Conservation (phyloP, 2,888 invertebrate genomes). For the Allolobophora icterica region DNA sequence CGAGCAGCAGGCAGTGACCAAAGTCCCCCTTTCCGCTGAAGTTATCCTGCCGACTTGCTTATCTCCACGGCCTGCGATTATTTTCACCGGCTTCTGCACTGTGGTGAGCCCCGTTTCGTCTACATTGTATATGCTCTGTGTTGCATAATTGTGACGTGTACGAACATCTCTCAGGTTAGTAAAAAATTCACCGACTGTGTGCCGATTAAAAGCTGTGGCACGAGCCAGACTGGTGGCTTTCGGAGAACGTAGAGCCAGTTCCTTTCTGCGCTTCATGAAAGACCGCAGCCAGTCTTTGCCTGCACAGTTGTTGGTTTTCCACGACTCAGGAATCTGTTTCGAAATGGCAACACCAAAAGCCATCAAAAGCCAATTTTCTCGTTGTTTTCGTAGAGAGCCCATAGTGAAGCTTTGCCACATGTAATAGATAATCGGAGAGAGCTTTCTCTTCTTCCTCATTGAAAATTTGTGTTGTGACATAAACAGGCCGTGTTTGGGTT, state of each 20-base stretch:
- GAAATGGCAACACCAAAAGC: not conserved
- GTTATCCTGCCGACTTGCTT: slow-evolving; percentile 32
- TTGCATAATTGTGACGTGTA: not conserved
- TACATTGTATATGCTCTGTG: slow-evolving; percentile 25
- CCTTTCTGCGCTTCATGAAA: not conserved
- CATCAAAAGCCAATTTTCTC: not conserved
- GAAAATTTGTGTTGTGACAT: not conserved
- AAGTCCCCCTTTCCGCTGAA: slow-evolving; percentile 30
- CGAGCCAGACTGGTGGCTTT: slow-evolving; percentile 31
- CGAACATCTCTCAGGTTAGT: not conserved
- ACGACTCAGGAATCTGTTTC: not conserved
- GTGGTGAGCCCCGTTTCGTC: slow-evolving; percentile 33
- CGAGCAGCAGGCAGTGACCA: slow-evolving; percentile 31
- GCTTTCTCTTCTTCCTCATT: not conserved
- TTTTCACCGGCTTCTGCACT: slow-evolving; percentile 28
- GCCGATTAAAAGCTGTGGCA: slow-evolving; percentile 25
- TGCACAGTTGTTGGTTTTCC: not conserved
- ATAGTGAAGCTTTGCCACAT: not conserved
- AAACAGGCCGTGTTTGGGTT: not conserved
- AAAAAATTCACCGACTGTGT: slow-evolving; percentile 23
- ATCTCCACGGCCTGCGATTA: not conserved
- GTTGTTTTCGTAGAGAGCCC: not conserved
- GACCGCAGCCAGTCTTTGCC: not conserved
- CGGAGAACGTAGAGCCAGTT: not conserved
- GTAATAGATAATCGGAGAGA: not conserved